phyloP scores from a whole-genome alignment of 2,113 vertebrate species.

The Amblyornis subalaris region DNA sequence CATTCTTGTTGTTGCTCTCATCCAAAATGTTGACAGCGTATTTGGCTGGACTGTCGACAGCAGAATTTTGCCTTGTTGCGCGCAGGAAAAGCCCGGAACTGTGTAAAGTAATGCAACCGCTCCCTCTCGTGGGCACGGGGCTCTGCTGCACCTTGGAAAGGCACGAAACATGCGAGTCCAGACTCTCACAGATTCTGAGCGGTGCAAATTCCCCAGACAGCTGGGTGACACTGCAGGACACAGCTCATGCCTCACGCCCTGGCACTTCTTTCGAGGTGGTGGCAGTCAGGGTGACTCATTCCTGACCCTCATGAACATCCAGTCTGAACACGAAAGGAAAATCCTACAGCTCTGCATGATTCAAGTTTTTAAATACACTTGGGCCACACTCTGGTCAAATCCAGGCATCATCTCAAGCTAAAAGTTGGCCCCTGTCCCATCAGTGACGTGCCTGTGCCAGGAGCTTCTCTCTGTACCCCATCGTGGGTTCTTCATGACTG shows the following conservation, averaged over 20 bases:
- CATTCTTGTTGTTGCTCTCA: not conserved
- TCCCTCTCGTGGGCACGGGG: slow-evolving; percentile 29
- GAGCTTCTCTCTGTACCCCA: not conserved
- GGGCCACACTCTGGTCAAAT: not conserved
- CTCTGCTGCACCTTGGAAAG: not conserved
- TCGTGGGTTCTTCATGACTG: not conserved
- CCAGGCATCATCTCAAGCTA: not conserved
- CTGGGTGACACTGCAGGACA: not conserved
- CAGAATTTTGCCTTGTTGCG: not conserved
- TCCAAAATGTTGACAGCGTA: not conserved
- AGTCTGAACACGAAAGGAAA: not conserved
- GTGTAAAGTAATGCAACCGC: slow-evolving; percentile 5
- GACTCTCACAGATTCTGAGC: no score
- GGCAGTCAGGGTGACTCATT: not conserved
- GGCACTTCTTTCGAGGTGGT: not conserved
- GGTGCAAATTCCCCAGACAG: not conserved
- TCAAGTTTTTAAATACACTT: not conserved
- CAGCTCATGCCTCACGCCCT: not conserved
- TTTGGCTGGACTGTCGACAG: not conserved
- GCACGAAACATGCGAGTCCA: not conserved
- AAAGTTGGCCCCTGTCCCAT: not conserved
- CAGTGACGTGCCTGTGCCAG: not conserved
- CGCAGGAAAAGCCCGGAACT: fast-evolving
- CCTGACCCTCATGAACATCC: not conserved
- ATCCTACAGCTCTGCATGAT: not conserved